Evolutionary conservation across 2,113 vertebrate species (phyloP), one percentile per base, ranked within the genome.

Genomic region (Phalacrocorax pelagicus): DNA sequence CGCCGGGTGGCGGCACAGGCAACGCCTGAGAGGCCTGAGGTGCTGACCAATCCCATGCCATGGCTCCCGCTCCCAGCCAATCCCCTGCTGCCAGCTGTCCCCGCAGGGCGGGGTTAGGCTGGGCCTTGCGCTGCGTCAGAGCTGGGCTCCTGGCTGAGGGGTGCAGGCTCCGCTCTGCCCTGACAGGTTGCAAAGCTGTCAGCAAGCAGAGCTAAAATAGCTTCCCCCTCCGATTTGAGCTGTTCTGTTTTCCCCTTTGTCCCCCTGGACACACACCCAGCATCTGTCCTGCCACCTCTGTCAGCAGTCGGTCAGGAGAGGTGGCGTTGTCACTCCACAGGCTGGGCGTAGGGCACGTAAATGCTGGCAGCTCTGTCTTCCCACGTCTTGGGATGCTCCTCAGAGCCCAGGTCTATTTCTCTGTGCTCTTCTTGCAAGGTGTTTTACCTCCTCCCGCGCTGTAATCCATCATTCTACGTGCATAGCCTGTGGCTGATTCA

Each of bases 281-380:
- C 0, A 0, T 38, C 65, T 86, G 23, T 61, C 40, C n/a, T 40
- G 36, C 24, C 30, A 46, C 15, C 11, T 61, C 22, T 70, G 55
- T 34, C 51, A 58, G n/a, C 21, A 46, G 22, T 11, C 1, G 1
- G 19, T 62, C 27, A 86, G n/a, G 42, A 66, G 32, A 80, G 44
- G 40, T 44, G 24, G 11, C 0, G 0, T 47, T 0, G 0, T 52
- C 1, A 0, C 40, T 36, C 15, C 29, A 29, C 12, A 40, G 46
- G 6, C 22, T 65, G 72, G 17, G 19, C 0, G 1, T 47, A 81
- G 9, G 17, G 12, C 46, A 58, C 0, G 0, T 29, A 78, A 86
- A 57, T 26, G 23, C 46, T 0, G 0, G 6, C 51, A 74, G 6
- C 11, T 89, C 47, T 77, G 52, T 40, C 75, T 81, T 81, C 51